Percentiles rank a stretch among this genome's conserved stretches.
phyloP scores from a whole-genome alignment of 2,888 invertebrate species.

The Dione juno region DNA sequence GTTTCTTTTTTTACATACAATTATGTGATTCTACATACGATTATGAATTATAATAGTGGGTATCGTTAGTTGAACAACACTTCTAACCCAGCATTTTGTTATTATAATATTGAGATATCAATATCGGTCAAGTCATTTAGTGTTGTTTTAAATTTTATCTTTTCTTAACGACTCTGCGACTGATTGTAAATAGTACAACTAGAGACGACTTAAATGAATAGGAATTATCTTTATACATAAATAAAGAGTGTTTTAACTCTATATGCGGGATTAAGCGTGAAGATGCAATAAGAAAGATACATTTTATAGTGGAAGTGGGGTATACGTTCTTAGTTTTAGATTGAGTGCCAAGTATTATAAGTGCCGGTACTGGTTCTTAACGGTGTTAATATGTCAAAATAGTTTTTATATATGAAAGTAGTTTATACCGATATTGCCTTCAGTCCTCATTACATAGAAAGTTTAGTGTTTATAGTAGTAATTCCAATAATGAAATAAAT shows the following conservation, averaged over 20 bases:
- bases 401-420: conserved; percentile 24
- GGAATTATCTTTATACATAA: not conserved
- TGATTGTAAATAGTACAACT: not conserved
- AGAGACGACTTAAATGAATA: not conserved
- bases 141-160: conserved; percentile 21
- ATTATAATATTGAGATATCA: conserved; percentile 8
- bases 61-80: no score
- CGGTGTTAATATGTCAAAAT: conserved; percentile 35
- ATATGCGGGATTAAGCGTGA: no score
- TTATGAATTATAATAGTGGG: no score
- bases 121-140: conserved; percentile 20
- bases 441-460: conserved; percentile 16
- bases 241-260: not conserved
- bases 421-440: conserved; percentile 18
- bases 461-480: not conserved
- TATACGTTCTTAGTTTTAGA: conserved; percentile 17
- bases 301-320: not conserved
- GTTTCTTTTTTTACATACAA: no score
- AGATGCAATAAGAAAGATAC: conserved; percentile 1
- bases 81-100: not conserved
- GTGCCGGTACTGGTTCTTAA: conserved; percentile 24
- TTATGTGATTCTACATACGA: no score
- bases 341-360: conserved; percentile 26
- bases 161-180: conserved; percentile 4
- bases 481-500: not conserved